A percentile compares a stretch with the other conserved stretches of the same genome.
These are phyloP conservation scores for Drosophila nr. perissopoda DNA, from an alignment of 2,888 invertebrate species.

Conservation along the genomic window DNA sequence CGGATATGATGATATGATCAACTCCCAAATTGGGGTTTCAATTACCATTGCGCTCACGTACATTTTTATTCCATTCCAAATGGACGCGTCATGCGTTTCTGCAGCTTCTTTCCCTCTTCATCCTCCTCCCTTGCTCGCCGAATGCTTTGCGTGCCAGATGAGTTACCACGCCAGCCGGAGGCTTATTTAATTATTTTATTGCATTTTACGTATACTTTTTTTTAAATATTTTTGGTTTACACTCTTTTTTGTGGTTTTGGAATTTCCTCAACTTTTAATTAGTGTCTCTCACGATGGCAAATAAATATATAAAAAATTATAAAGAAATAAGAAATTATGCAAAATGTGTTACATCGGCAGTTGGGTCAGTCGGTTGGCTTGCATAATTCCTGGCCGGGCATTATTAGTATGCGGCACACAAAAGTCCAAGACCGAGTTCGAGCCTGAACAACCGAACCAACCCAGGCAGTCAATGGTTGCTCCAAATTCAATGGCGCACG, in stretches of 20 bases:
- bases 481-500: slow-evolving; percentile 61
- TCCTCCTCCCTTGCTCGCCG: background rate
- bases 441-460: background rate
- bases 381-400: slow-evolving; percentile 58
- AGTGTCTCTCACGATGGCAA: slow-evolving; percentile 61
- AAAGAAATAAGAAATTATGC: slow-evolving; percentile 66
- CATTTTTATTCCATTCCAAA: slow-evolving; percentile 38
- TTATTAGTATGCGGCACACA: slow-evolving; percentile 74
- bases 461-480: slow-evolving; percentile 30
- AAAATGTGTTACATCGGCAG: slow-evolving; percentile 75
- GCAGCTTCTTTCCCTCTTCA: slow-evolving; percentile 24
- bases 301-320: slow-evolving; percentile 16
- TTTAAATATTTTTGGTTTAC: background rate
- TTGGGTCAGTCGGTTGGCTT: slow-evolving; percentile 59
- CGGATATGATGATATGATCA: slow-evolving; percentile 38
- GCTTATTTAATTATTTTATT: slow-evolving; percentile 74
- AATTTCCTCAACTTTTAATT: slow-evolving; percentile 69
- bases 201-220: slow-evolving; percentile 49
- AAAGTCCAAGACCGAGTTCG: slow-evolving; percentile 8
- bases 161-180: slow-evolving; percentile 57
- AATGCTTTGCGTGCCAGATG: slow-evolving; percentile 44
- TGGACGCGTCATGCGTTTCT: slow-evolving; percentile 40
- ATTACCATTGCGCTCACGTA: slow-evolving; percentile 63
- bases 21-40: slow-evolving; percentile 45
- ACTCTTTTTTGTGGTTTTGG: slow-evolving; percentile 26